Evolutionary conservation across 2,113 vertebrate species (phyloP), one percentile per base, ranked within the genome.

Genomic region (Aix galericulata): DNA sequence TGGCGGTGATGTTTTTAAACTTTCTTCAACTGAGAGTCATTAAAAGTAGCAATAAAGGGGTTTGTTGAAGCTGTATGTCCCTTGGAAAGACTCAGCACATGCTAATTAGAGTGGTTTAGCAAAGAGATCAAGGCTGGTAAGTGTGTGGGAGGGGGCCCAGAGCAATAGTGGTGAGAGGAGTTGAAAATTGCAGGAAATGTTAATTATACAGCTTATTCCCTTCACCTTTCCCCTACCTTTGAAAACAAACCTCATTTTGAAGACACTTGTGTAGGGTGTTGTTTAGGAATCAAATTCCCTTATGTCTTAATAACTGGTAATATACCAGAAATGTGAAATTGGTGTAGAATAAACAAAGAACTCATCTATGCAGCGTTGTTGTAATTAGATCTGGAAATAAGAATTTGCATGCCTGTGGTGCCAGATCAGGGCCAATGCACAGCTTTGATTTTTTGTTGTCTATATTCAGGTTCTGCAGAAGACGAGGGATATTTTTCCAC

Each of bases 11-110:
- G 25, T 92, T 79, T 79, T 63, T 77, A 93, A 94, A 85, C 62
- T 85, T 88, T 52, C 56, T 92, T 78, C 82, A 89, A 78, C 79
- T 87, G 55, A 66, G 85, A 93, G 44, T 86, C 20, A 1, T 95
- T 94, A 82, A 63, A 92, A 94, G 79, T 77, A 94, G 52, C 87
- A 96, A 86, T 93, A 92, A 93, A 91, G 48, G 74, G 74, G 29
- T 85, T 91, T 55, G 17, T 81, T 82, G 21, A 36, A 63, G 38
- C 60, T 21, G 31, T 34, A 3, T 38, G 11, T 91, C 63, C 55
- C 93, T 72, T 18, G 55, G 84, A 83, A 95, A 44, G 56, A 69
- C 50, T 86, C 46, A 89, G 42, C 38, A 25, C 42, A 2, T 83
- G 73, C 52, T 95, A 89, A 91, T 96, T 95, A 81, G 53, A 55